A percentile compares a stretch with the other conserved stretches of the same genome.
Evolutionary conservation across 1,140 invertebrate genomes (phyloP).

Genomic region (Onthophagus taurus): DNA sequence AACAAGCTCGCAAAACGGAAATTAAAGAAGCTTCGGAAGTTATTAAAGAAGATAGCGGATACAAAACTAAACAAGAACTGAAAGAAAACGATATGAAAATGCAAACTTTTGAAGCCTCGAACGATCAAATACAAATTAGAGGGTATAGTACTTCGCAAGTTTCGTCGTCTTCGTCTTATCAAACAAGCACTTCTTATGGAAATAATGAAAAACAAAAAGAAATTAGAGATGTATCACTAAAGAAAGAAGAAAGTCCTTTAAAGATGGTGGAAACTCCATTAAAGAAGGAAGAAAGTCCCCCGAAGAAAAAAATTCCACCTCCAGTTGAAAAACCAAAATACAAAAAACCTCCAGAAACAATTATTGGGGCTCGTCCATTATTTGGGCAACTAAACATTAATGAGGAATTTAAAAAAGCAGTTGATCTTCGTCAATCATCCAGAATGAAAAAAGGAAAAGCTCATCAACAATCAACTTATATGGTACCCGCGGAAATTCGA

Average conservation of each 20-base stretch:
- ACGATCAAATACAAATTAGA: not conserved
- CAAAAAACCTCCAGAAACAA: constrained; percentile 34
- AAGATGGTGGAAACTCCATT: not conserved
- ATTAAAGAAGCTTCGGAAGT: not conserved
- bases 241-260: too few relatives aligned
- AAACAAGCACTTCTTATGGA: too few relatives aligned
- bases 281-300: not conserved
- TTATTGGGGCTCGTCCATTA: constrained; percentile 36
- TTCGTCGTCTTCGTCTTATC: too few relatives aligned
- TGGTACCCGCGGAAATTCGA: constrained; percentile 17
- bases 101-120: too few relatives aligned
- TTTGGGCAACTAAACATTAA: constrained; percentile 35
- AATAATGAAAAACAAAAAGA: too few relatives aligned
- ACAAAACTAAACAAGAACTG: too few relatives aligned
- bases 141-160: too few relatives aligned
- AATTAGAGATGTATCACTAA: too few relatives aligned
- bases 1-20: not conserved
- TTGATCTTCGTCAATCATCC: constrained; percentile 25
- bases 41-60: too few relatives aligned
- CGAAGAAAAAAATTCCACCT: constrained; percentile 2
- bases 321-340: constrained; percentile 19
- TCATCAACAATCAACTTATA: constrained; percentile 5
- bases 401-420: constrained; percentile 33
- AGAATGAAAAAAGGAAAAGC: constrained; percentile 4
- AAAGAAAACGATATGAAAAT: too few relatives aligned